A percentile compares a stretch with the other conserved stretches of the same genome.
phyloP scores from a whole-genome alignment of 2,888 invertebrate genomes.

The Gymnoscelis rufifasciata region DNA sequence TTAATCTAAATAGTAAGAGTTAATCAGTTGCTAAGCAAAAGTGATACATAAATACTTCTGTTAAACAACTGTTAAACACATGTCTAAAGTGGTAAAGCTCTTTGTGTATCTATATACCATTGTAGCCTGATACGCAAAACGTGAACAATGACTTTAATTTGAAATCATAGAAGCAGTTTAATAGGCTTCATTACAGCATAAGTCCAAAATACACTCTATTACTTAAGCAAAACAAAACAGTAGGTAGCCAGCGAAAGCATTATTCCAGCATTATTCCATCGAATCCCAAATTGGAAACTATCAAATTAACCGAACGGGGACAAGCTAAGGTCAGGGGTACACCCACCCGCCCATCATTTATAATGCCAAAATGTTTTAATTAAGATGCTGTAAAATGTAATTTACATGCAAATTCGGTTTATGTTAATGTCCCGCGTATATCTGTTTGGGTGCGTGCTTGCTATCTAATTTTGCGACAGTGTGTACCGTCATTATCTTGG shows the following conservation, averaged over 20 bases:
- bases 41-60: too few species aligned
- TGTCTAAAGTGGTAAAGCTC: too few species aligned
- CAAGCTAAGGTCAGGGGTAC: constrained; percentile 61
- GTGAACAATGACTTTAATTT: too few species aligned
- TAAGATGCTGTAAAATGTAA: constrained; percentile 81
- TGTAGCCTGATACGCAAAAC: too few species aligned
- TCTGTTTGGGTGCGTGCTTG: constrained; percentile 79
- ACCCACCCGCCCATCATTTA: constrained; percentile 71
- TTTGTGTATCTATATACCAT: too few species aligned
- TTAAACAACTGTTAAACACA: too few species aligned
- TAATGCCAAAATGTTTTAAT: constrained; percentile 81
- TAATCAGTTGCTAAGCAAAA: too few species aligned
- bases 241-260: constrained; percentile 7
- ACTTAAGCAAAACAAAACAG: neutral
- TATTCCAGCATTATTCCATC: constrained; percentile 23
- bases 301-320: constrained; percentile 54
- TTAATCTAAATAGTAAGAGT: too few species aligned
- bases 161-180: too few species aligned
- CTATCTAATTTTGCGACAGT: constrained; percentile 80
- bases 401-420: constrained; percentile 81
- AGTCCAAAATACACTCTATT: too few species aligned
- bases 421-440: constrained; percentile 80
- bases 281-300: constrained; percentile 53
- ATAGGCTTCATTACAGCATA: too few species aligned
- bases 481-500: constrained; percentile 78